Conservation (phyloP, 2,113 vertebrate species). For the Aleadryas rufinucha region DNA sequence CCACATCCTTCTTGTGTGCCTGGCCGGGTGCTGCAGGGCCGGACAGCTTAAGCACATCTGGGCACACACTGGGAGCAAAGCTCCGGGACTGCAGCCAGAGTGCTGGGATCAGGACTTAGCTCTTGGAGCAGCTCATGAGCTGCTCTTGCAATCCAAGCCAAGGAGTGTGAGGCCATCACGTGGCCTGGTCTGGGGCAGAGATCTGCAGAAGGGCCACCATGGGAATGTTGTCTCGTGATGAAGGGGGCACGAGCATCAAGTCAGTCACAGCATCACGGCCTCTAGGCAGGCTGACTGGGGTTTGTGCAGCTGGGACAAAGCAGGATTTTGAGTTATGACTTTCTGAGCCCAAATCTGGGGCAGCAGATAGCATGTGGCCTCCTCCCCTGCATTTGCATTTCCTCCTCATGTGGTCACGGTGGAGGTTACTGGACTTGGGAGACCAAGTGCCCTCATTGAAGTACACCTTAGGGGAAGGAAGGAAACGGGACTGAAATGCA, state of each 20-base stretch:
- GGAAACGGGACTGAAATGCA: neutral
- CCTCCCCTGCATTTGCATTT: neutral
- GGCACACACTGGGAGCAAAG: neutral
- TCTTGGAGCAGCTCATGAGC: neutral
- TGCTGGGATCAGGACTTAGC: neutral
- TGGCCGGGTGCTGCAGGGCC: neutral
- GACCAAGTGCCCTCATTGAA: neutral
- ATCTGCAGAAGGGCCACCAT: neutral
- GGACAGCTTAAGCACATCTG: fast-evolving
- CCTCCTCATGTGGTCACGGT: neutral
- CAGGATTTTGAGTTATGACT: neutral
- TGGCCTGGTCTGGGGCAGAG: neutral
- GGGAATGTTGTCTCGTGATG: fast-evolving
- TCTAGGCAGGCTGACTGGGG: neutral
- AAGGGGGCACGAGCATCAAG: neutral
- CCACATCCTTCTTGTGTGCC: neutral
- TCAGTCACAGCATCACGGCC: neutral
- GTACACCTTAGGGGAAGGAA: neutral
- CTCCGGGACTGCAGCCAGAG: neutral
- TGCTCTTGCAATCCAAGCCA: neutral
- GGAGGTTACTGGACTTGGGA: neutral
- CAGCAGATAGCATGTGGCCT: neutral
- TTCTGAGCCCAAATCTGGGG: neutral
- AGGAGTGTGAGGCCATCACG: neutral
- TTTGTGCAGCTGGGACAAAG: neutral